phyloP scores from a whole-genome alignment of 2,888 invertebrate genomes.

The Lissocephala sabroskyi region DNA sequence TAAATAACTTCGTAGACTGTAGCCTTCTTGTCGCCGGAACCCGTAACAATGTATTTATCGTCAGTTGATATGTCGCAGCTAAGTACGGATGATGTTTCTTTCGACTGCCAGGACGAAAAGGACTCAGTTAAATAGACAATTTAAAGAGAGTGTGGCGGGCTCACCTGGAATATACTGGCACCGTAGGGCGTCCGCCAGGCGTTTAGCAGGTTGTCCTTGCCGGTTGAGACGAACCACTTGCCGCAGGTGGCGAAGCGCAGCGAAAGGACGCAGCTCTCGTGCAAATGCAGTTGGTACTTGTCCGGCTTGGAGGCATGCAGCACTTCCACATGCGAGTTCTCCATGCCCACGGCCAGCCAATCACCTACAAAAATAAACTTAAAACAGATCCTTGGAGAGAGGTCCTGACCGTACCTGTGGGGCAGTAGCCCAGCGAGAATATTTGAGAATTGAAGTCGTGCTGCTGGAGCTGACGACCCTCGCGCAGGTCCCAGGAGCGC shows the following conservation, averaged over 20 bases:
- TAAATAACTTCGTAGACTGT: slow-evolving; percentile 97
- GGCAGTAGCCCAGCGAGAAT: slow-evolving; percentile 91
- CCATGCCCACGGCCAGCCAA: slow-evolving; percentile 99
- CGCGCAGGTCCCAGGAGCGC: slow-evolving; percentile 95
- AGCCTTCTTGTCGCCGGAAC: slow-evolving; percentile 98
- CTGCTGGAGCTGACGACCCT: slow-evolving; percentile 93
- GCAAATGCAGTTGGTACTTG: slow-evolving; percentile 95
- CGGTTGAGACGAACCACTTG: slow-evolving; percentile 99
- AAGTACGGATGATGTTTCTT: slow-evolving; percentile 97
- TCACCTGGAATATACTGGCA: slow-evolving; percentile 97
- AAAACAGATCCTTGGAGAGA: background rate
- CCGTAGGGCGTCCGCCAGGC: slow-evolving; percentile 99
- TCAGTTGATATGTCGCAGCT: slow-evolving; percentile 99
- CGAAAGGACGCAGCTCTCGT: slow-evolving; percentile 97
- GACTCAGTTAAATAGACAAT: too few species aligned
- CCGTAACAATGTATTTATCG: slow-evolving; percentile 98
- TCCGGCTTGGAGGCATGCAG: slow-evolving; percentile 91
- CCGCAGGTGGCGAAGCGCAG: slow-evolving; percentile 95
- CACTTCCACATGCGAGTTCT: slow-evolving; percentile 97
- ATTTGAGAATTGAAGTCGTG: slow-evolving; percentile 96
- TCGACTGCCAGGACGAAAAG: slow-evolving; percentile 82
- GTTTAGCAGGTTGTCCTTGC: slow-evolving; percentile 97
- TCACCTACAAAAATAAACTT: slow-evolving; percentile 76
- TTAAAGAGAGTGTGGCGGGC: slow-evolving; percentile 2
- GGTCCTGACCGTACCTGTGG: slow-evolving; percentile 77